phyloP scores from a whole-genome alignment of 2,888 invertebrate species.

The Crepidodera aurea region DNA sequence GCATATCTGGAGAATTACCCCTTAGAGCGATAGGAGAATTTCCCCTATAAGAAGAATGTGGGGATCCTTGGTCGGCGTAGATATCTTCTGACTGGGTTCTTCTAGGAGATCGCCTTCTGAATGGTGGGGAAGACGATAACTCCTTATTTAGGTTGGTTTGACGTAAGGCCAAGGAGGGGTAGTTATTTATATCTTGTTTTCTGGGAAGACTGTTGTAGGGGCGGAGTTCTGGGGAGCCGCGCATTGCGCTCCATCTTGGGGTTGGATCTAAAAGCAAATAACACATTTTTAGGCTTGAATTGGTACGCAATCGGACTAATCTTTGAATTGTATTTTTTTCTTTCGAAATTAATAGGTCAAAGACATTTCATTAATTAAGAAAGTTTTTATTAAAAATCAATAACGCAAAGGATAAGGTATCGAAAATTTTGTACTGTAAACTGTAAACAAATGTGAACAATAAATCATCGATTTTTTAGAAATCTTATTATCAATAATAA shows the following conservation, averaged over 20 bases:
- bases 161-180: constrained; percentile 56
- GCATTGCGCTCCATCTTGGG: constrained; percentile 64
- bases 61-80: constrained; percentile 46
- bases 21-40: background rate
- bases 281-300: background rate
- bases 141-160: constrained; percentile 43
- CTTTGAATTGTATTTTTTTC: background rate
- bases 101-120: constrained; percentile 41
- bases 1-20: constrained; percentile 1
- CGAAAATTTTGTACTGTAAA: background rate
- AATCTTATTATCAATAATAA: background rate
- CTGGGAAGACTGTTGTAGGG: constrained; percentile 70
- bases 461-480: background rate
- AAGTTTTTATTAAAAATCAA: background rate
- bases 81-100: constrained; percentile 58
- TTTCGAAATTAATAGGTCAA: background rate
- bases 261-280: constrained; percentile 61
- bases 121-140: constrained; percentile 20
- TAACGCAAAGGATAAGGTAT: background rate
- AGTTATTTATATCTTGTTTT: constrained; percentile 62
- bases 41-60: background rate
- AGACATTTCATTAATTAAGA: background rate
- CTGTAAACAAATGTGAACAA: background rate
- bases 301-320: background rate
- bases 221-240: constrained; percentile 66